These are phyloP conservation scores for Onychomys arenicola DNA, from an alignment of 2,797 vertebrate species.

Conservation along the genomic window DNA sequence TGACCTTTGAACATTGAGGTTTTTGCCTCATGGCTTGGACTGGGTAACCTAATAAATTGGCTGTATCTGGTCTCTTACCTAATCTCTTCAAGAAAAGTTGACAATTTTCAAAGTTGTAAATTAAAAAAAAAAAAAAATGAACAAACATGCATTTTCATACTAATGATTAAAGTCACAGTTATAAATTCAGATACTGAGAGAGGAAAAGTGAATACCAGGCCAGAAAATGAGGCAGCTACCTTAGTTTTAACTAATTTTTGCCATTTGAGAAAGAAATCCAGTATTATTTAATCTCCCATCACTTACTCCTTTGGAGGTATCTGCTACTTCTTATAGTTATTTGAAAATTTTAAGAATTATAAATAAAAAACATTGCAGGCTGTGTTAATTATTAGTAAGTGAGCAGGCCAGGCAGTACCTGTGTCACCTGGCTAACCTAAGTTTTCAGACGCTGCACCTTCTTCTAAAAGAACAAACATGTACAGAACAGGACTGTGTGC, in stretches of 20 bases:
- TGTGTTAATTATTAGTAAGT: background rate
- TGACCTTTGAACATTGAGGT: background rate
- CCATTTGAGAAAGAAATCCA: background rate
- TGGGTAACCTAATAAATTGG: background rate
- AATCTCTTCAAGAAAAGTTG: background rate
- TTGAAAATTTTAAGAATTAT: conserved; percentile 22
- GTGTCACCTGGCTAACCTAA: background rate
- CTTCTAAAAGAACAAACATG: background rate
- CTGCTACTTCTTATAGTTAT: conserved; percentile 50
- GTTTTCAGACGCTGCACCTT: background rate
- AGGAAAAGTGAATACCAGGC: background rate
- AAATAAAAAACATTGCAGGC: conserved; percentile 39
- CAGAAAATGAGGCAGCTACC: background rate
- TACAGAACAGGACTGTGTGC: background rate
- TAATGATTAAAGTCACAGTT: conserved; percentile 48
- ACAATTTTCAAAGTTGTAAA: background rate
- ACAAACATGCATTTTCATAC: background rate
- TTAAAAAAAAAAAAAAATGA: conserved; percentile 47
- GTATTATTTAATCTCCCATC: conserved; percentile 2
- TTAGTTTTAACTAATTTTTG: conserved; percentile 55
- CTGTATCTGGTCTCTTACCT: background rate
- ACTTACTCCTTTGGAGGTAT: background rate
- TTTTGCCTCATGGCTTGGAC: background rate
- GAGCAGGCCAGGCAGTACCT: background rate
- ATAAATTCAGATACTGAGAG: conserved; percentile 23